Base-by-base conservation (phyloP, 2,113 vertebrate genomes). In the Cyphomyrus discorhynchus region DNA sequence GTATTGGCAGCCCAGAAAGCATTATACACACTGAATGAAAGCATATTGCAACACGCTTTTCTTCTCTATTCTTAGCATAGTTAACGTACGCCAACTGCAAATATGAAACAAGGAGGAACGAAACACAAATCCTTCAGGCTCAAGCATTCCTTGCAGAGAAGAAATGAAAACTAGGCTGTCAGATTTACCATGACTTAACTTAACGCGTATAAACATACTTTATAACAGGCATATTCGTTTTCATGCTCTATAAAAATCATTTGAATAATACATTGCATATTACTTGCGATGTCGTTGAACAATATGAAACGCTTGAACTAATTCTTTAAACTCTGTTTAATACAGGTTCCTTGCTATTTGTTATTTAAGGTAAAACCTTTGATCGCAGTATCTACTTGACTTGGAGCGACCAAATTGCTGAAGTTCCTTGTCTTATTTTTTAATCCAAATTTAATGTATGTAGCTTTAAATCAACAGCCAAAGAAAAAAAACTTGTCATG, bases 61-160 rank as follows among this genome's bases (percentile, higher is more conserved):
- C 82, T 46, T 46, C 39, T 46, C 82, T 84, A 84, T 84, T 84
- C 82, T 84, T 84, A 84, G 82, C 24, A 47, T 84, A 84, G 82
- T 46, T 45, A 84, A 84, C 6, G 24, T 47, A 47, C 35, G 82
- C 82, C 82, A 84, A 84, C 82, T 47, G 82, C 82, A 84, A 84
- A 84, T 84, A 84, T 84, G 21, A 45, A 84, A 42, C 82, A 15
- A 47, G 42, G 82, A 84, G 24, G 39, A 84, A 84, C 19, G 42
- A 84, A 47, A 46, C 82, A 21, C 45, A 47, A 46, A 46, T 84
- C 42, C 82, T 47, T 47, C 8, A 1, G 82, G 82, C 45, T 84
- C 45, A 47, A 42, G 82, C 82, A 45, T 84, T 46, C 82, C 82
- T 45, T 24, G 45, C 10, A 49, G 39, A 84, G 9, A 84, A 42